A percentile compares a stretch with the other conserved stretches of the same genome.
phyloP scores from a whole-genome alignment of 2,113 vertebrate genomes.

The Addax nasomaculatus region DNA sequence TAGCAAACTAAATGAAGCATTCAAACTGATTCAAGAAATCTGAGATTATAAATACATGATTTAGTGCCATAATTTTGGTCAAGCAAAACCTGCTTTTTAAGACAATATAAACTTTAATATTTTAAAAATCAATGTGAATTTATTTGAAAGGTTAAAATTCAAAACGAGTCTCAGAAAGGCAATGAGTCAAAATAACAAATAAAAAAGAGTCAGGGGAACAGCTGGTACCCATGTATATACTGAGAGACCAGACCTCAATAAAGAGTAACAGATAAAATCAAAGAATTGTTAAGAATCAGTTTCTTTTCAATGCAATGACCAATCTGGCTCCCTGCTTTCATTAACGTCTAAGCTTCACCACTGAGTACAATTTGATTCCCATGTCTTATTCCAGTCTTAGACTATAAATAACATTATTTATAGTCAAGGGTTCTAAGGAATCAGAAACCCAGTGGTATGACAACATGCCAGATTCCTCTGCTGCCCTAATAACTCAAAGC shows the following conservation, averaged over 20 bases:
- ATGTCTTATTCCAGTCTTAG: not conserved
- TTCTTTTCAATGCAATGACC: not conserved
- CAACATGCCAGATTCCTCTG: not conserved
- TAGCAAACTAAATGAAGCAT: not conserved
- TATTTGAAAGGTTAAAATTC: slow-evolving; percentile 23
- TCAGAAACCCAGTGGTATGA: not conserved
- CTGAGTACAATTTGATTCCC: not conserved
- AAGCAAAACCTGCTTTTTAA: not conserved
- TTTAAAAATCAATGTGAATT: not conserved
- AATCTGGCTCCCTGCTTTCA: not conserved
- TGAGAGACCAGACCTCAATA: not conserved
- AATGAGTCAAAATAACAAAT: not conserved
- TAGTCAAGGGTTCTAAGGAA: not conserved
- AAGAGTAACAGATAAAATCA: not conserved
- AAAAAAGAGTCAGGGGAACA: not conserved
- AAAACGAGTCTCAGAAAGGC: not conserved
- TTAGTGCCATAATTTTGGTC: not conserved
- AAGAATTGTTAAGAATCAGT: not conserved
- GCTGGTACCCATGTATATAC: not conserved
- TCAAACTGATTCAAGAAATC: not conserved
- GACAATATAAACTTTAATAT: not conserved
- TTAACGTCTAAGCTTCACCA: not conserved
- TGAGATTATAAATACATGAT: not conserved
- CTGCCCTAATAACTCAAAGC: not conserved
- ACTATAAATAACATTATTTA: not conserved